Evolutionary conservation across 2,797 vertebrate species (phyloP), one percentile per base, ranked within the genome.

Genomic region (Urosaurus nigricauda): DNA sequence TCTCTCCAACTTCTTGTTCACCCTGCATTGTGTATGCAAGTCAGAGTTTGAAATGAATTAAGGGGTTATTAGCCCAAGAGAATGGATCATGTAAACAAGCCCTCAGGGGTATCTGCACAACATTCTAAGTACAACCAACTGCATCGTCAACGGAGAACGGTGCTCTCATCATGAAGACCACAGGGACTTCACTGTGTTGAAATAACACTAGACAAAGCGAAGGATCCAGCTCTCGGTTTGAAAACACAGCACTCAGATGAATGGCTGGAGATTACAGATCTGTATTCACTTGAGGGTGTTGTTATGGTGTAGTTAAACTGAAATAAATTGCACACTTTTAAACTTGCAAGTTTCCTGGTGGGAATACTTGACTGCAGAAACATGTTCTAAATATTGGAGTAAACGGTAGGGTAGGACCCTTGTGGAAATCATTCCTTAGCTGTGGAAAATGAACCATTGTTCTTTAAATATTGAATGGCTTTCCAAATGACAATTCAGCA

Each of bases 271-370:
- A 90, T 91, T 93, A 92, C 82, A 93, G 85, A 92, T 89, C 92
- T 82, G 83, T 88, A 93, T 91, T 82, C 92, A 92, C 89, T 92
- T 94, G 91, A 94, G 91, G 87, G 86, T 74, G 92, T 93, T 93
- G 87, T 93, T 94, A 92, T 89, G 86, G 79, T 85, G 90, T 92
- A 92, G 88, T 94, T 95, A 95, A 94, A 94, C 75, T 87, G 84
- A 95, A 94, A 94, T 94, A 94, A 94, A 95, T 92, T 88, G 91
- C 88, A 80, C 70, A 85, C 58, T 95, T 95, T 93, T 91, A 90
- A 84, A 93, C 87, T 94, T 91, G 65, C 60, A 92, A 84, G 63
- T 94, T 94, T 94, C 93, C 95, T 88, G 81, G 53, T 79, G 94
- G 93, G 92, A 95, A 92, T 94, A 94, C 83, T 94, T 94, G 74